Base-by-base conservation (phyloP, 2,797 vertebrate species). In the Xiphophorus birchmanni region DNA sequence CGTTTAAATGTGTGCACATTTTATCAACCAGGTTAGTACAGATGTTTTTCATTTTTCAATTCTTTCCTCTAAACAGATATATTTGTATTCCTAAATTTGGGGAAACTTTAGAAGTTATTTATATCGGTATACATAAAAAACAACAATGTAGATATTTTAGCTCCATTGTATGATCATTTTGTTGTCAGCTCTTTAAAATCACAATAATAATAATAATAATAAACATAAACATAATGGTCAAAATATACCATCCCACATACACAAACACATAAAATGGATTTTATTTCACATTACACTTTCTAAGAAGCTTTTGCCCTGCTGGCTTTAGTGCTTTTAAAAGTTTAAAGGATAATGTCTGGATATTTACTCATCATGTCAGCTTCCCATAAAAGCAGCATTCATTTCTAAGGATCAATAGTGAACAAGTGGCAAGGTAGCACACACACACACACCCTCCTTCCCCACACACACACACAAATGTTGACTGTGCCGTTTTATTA, bases 291-390 rank as follows among this genome's bases (percentile, higher is more conserved):
- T 81, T 82, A 75, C 52, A 52, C 65, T 73, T 76, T 72, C 74
- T 81, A 40, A 84, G 86, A 90, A 58, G 21, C 54, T 76, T 73
- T 23, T 76, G 50, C 58, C 75, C 82, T 71, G 21, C 74, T 86
- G 83, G 78, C 82, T 84, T 78, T 65, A 0, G 60, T 78, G 88
- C 88, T 92, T 91, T 89, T 88, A 90, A 88, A 88, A 63, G 80
- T 91, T 87, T 87, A 88, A 90, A 87, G 86, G 82, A 90, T 84
- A 84, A 82, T 82, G 86, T 87, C 81, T 87, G 81, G 87, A 92
- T 93, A 88, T 93, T 93, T 94, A 93, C 91, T 93, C 89, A 88
- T 89, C 85, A 86, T 93, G 91, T 94, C 93, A 93, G 85, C 90
- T 93, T 91, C 88, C 88, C 82, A 85, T 93, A 93, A 95, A 94